A percentile compares a stretch with the other conserved stretches of the same genome.
Conservation (phyloP, 2,797 vertebrate species). For the Taeniopygia guttata region DNA sequence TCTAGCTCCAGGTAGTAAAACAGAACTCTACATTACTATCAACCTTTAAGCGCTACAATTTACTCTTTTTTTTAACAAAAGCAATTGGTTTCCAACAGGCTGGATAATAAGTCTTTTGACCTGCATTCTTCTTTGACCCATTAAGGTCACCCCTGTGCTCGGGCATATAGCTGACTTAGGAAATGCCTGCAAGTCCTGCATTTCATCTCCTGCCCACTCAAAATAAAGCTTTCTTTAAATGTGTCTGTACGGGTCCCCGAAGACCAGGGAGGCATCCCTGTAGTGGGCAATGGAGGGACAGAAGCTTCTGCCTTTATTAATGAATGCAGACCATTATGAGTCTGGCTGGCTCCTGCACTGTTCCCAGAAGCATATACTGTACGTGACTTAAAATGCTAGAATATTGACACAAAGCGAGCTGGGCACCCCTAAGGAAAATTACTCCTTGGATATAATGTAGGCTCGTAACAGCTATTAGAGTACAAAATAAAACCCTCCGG, state of each 20-base stretch:
- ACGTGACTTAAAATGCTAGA: conserved; percentile 99
- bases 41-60: conserved; percentile 82
- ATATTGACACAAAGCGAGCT: conserved; percentile 98
- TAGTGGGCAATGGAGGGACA: conserved; percentile 93
- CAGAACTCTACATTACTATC: conserved; percentile 70
- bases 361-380: conserved; percentile 97
- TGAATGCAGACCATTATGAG: conserved; percentile 99
- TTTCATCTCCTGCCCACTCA: conserved; percentile 87
- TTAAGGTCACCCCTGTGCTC: conserved; percentile 84
- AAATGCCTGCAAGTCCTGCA: conserved; percentile 84
- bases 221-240: conserved; percentile 98
- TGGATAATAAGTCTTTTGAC: conserved; percentile 98
- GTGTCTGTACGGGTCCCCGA: conserved; percentile 87
- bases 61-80: conserved; percentile 83
- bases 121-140: conserved; percentile 86
- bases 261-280: conserved; percentile 89
- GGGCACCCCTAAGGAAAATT: conserved; percentile 97
- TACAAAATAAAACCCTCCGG: conserved; percentile 97
- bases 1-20: conserved; percentile 59
- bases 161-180: conserved; percentile 79
- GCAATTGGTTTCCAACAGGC: conserved; percentile 94
- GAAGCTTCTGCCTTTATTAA: conserved; percentile 98
- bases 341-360: conserved; percentile 96
- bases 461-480: conserved; percentile 99
- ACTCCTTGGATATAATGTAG: conserved; percentile 99